Percentiles rank a stretch among this genome's conserved stretches.
phyloP scores from a whole-genome alignment of 2,888 invertebrate genomes.

The Chrysodeixis includens region DNA sequence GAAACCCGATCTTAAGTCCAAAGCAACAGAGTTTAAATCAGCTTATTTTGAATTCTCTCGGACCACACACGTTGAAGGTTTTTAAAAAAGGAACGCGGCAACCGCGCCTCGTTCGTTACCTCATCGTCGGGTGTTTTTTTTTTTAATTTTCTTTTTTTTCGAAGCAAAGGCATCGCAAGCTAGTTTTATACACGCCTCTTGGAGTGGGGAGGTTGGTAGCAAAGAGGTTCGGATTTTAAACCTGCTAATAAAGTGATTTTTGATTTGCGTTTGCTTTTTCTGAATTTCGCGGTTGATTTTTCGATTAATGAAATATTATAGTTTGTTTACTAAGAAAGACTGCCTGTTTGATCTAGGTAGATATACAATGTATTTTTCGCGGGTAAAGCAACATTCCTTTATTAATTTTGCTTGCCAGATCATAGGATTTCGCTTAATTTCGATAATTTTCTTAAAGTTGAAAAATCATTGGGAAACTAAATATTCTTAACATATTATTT shows the following conservation, averaged over 20 bases:
- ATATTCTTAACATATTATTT: too few relatives aligned
- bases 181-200: conserved; percentile 82
- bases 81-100: conserved; percentile 87
- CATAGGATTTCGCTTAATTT: too few relatives aligned
- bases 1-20: not conserved
- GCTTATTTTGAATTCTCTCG: conserved; percentile 40
- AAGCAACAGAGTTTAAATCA: not conserved
- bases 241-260: conserved; percentile 34
- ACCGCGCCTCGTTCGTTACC: conserved; percentile 88
- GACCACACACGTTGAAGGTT: conserved; percentile 87
- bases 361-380: too few relatives aligned
- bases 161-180: conserved; percentile 77
- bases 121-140: conserved; percentile 84
- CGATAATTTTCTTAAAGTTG: too few relatives aligned
- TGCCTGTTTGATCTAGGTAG: too few relatives aligned
- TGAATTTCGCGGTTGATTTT: too few relatives aligned
- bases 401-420: too few relatives aligned
- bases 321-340: too few relatives aligned
- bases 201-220: conserved; percentile 61
- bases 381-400: too few relatives aligned
- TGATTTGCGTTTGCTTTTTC: not conserved
- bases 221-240: conserved; percentile 56
- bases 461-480: too few relatives aligned
- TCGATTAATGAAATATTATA: too few relatives aligned
- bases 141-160: conserved; percentile 76